Conservation (phyloP, 2,113 vertebrate species). For the Tetrao urogallus region DNA sequence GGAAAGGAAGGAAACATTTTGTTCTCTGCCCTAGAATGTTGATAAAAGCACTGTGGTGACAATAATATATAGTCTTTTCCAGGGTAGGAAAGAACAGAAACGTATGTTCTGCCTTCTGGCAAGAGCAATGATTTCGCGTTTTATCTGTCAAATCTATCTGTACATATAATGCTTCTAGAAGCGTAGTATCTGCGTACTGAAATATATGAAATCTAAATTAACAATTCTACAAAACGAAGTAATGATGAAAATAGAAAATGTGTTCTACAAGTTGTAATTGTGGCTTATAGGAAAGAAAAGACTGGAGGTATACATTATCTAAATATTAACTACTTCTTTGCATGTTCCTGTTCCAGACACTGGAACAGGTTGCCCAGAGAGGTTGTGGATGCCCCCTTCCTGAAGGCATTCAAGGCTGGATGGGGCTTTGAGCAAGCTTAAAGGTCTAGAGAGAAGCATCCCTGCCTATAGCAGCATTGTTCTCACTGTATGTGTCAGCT, state of each 20-base stretch:
- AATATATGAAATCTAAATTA: neutral
- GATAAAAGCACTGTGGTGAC: slow-evolving; percentile 40
- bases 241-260: neutral
- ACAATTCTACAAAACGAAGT: neutral
- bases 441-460: too few species aligned
- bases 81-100: slow-evolving; percentile 8
- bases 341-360: too few species aligned
- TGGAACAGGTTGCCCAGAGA: too few species aligned
- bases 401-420: too few species aligned
- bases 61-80: slow-evolving; percentile 19
- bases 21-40: slow-evolving; percentile 29
- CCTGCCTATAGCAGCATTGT: neutral
- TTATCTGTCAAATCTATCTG: slow-evolving; percentile 15
- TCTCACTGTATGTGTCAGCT: neutral
- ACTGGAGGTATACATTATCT: neutral
- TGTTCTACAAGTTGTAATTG: neutral
- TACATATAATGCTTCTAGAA: neutral
- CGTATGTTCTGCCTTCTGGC: slow-evolving; percentile 36
- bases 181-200: neutral
- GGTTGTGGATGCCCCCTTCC: too few species aligned
- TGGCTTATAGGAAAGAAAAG: neutral
- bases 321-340: neutral
- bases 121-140: neutral
- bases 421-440: too few species aligned
- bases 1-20: neutral